These are phyloP conservation scores for Echinometra lucunter DNA, from an alignment of 53 echinoderm and acorn worm species.

Conservation along the genomic window DNA sequence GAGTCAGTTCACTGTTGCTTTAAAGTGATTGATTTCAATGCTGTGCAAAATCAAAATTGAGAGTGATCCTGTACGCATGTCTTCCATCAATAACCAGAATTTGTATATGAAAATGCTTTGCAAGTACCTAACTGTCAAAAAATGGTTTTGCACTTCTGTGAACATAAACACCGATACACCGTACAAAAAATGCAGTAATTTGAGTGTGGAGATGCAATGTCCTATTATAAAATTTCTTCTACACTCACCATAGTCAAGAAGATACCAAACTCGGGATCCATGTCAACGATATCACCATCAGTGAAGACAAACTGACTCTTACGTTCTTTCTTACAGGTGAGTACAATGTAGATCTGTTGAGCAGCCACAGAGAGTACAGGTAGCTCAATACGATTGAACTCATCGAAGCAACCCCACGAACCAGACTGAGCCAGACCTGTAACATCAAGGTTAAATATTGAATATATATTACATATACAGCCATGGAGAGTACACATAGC, in stretches of 20 bases:
- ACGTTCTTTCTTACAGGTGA: conserved; percentile 97
- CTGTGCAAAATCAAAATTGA: too few species aligned
- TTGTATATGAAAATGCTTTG: too few species aligned
- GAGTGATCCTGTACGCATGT: too few species aligned
- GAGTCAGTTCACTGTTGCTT: too few species aligned
- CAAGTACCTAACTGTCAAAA: too few species aligned
- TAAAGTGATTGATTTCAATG: too few species aligned
- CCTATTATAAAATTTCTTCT: neutral
- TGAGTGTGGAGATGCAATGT: too few species aligned
- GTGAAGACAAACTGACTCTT: conserved; percentile 96
- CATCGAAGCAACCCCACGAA: conserved; percentile 99
- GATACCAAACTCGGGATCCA: conserved; percentile 99
- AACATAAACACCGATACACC: too few species aligned
- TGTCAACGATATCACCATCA: conserved; percentile 91
- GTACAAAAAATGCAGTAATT: too few species aligned
- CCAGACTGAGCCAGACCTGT: conserved; percentile 99
- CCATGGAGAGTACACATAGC: conserved; percentile 92
- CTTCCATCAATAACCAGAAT: too few species aligned
- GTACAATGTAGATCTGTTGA: conserved; percentile 95
- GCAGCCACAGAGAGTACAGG: conserved; percentile 98
- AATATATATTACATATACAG: conserved; percentile 92
- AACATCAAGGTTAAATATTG: neutral
- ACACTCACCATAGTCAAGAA: conserved; percentile 97
- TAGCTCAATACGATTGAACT: conserved; percentile 99
- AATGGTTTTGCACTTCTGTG: too few species aligned